Conservation (phyloP, 2,113 vertebrate genomes). For the Cyanistes caeruleus region DNA sequence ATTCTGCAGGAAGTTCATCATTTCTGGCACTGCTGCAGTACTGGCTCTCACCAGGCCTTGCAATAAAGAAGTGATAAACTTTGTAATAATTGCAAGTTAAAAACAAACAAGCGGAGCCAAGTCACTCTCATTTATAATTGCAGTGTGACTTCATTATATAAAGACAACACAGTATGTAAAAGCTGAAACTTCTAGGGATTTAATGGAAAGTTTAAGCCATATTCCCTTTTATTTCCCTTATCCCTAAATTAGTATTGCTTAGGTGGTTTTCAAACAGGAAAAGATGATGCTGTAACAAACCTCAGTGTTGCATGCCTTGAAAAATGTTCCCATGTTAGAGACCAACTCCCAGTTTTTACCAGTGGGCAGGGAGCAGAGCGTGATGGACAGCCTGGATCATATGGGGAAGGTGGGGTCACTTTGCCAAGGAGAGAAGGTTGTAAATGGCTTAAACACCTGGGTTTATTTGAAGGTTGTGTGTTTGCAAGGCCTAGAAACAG, state of each 20-base stretch:
- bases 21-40: conserved; percentile 17
- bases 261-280: neutral
- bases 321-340: accelerated
- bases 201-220: conserved; percentile 1
- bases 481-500: neutral
- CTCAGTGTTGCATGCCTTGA: neutral
- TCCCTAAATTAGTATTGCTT: neutral
- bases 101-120: conserved; percentile 43
- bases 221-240: conserved; percentile 1
- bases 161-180: conserved; percentile 17
- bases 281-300: neutral
- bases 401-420: neutral
- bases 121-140: conserved; percentile 59
- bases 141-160: conserved; percentile 58
- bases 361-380: neutral
- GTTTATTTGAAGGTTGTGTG: neutral
- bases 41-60: conserved; percentile 33
- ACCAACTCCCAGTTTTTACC: neutral
- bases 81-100: conserved; percentile 49
- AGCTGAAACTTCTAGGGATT: conserved; percentile 40
- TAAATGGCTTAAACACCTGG: neutral
- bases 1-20: conserved; percentile 61
- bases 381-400: neutral
- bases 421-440: neutral
- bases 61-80: conserved; percentile 61